A percentile compares a stretch with the other conserved stretches of the same genome.
Conservation (phyloP, 1,140 invertebrate genomes). For the Episyrphus balteatus region DNA sequence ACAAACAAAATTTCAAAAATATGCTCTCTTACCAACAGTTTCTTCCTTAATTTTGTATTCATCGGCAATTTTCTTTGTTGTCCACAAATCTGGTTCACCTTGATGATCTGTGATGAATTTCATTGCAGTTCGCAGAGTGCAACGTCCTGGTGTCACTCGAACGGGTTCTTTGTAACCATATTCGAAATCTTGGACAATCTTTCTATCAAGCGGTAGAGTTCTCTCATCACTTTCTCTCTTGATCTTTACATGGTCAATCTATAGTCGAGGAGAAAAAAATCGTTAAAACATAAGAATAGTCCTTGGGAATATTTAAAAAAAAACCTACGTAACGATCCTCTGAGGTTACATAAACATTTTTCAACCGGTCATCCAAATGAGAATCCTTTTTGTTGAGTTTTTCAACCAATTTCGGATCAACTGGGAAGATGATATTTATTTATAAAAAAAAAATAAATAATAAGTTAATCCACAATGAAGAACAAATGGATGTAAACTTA, state of each 20-base stretch:
- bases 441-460: neutral
- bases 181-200: conserved; percentile 35
- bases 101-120: conserved; percentile 52
- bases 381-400: conserved; percentile 47
- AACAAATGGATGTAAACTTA: too few relatives aligned
- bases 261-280: neutral
- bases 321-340: conserved; percentile 36
- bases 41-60: conserved; percentile 54
- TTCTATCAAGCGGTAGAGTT: conserved; percentile 28
- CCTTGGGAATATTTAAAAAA: neutral
- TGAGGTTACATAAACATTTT: conserved; percentile 58
- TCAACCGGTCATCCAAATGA: conserved; percentile 47
- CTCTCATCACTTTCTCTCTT: conserved; percentile 7
- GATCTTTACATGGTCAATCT: conserved; percentile 17
- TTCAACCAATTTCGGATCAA: conserved; percentile 47
- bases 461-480: too few relatives aligned
- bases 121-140: conserved; percentile 41
- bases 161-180: conserved; percentile 46
- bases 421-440: conserved; percentile 30
- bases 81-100: conserved; percentile 44
- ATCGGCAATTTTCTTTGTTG: conserved; percentile 45
- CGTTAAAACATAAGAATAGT: too few relatives aligned
- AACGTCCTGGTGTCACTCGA: conserved; percentile 39
- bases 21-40: conserved; percentile 39
- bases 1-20: neutral